Conservation (phyloP, 1,140 invertebrate genomes). For the Pristionchus pacificus region DNA sequence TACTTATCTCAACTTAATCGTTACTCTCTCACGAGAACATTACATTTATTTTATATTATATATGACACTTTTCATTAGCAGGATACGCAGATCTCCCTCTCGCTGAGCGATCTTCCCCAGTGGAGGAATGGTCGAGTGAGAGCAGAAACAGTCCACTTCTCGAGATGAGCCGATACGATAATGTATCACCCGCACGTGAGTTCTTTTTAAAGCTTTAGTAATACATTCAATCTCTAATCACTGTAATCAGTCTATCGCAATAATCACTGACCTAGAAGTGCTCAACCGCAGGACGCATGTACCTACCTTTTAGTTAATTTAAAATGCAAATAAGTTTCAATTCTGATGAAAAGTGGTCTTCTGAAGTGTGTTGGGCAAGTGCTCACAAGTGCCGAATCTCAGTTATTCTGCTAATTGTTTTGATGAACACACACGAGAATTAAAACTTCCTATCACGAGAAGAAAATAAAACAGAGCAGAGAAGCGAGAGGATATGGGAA, state of each 20-base stretch:
- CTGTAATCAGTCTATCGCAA: background rate
- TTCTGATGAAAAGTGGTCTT: too few species aligned
- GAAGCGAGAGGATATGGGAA: too few species aligned
- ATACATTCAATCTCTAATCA: background rate
- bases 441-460: too few species aligned
- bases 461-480: too few species aligned
- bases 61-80: background rate
- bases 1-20: too few species aligned
- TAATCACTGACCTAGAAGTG: background rate
- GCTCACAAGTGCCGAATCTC: too few species aligned
- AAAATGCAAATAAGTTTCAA: background rate
- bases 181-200: slow-evolving; percentile 32
- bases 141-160: slow-evolving; percentile 33
- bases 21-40: too few species aligned
- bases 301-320: background rate
- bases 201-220: slow-evolving; percentile 19
- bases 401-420: too few species aligned
- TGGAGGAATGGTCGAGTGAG: slow-evolving; percentile 30
- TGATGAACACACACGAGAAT: too few species aligned
- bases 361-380: too few species aligned
- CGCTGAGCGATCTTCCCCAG: slow-evolving; percentile 24
- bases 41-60: too few species aligned
- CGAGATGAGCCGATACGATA: slow-evolving; percentile 39
- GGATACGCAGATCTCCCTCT: slow-evolving; percentile 2
- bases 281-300: background rate